Evolutionary conservation across 1,140 invertebrate genomes (phyloP), one percentile per base, ranked within the genome.

Genomic region (Drosophila punjabiensis): DNA sequence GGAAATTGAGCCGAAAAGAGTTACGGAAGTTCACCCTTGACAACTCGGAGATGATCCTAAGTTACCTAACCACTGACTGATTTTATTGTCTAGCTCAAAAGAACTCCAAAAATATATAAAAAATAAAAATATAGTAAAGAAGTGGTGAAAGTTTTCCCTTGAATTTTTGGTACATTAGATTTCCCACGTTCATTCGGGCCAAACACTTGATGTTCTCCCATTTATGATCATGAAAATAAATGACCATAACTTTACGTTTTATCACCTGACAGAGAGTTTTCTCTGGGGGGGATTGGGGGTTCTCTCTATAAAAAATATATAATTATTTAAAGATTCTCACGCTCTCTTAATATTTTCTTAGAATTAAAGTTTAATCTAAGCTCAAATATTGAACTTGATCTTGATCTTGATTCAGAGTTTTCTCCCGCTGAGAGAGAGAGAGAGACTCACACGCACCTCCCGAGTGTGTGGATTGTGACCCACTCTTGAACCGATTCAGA

Each of bases 361-460:
- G 14, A 14, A 3, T 10, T 13, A 47, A 43, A n/a, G n/a, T n/a
- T 16, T 18, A 8, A 45, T 45, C 20, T 48, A 4, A n/a, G 16
- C 7, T 43, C 18, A 43, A 45, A 45, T 43, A 45, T 59, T 59
- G 48, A 50, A 50, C 48, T 50, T 50, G 48, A 64, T 59, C 24
- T 64, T 37, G 33, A 59, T 28, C 24, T 64, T 18, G 50, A 39
- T 20, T 13, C 2, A 0, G 3, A n/a, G 8, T 37, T 37, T 5
- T 14, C 52, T 53, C n/a, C 30, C 11, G 10, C 30, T 9, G n/a
- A 16, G 28, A 28, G 9, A 7, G 18, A 50, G 33, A 50, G 33
- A 50, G 58, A 18, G 47, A 70, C 50, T 71, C 69, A 39, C 69
- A 71, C 50, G 69, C 48, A 53, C 20, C 41, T 4, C n/a, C n/a